Conservation (phyloP, 2,113 vertebrate genomes). For the Strix aluco region DNA sequence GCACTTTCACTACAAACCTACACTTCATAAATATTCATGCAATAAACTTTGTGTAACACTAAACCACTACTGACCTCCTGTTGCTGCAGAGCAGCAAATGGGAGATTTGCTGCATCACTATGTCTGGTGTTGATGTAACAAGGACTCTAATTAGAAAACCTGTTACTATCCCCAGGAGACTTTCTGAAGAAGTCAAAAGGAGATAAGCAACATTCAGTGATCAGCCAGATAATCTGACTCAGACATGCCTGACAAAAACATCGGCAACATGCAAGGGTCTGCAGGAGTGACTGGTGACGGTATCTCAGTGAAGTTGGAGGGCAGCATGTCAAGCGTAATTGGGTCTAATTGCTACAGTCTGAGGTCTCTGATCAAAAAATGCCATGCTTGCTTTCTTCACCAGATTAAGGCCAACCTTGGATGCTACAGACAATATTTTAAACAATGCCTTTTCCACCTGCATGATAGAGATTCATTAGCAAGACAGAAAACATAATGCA, state of each 20-base stretch:
- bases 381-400: not conserved
- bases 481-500: not conserved
- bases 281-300: not conserved
- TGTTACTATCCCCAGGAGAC: not conserved
- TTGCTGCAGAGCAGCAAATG: not conserved
- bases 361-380: not conserved
- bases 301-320: not conserved
- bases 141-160: not conserved
- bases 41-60: not conserved
- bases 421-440: rapidly evolving
- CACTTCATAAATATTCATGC: not conserved
- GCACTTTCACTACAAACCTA: not conserved
- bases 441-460: not conserved
- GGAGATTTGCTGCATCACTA: not conserved
- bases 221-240: not conserved
- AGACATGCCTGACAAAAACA: not conserved
- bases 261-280: rapidly evolving
- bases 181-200: not conserved
- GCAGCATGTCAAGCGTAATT: rapidly evolving
- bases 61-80: not conserved
- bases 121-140: not conserved
- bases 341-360: not conserved
- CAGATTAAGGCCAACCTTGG: not conserved
- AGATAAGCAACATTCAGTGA: too few relatives aligned
- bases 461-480: not conserved